Percentiles rank a stretch among this genome's conserved stretches.
Evolutionary conservation across 2,113 vertebrate species (phyloP).

Genomic region (Pandion haliaetus): DNA sequence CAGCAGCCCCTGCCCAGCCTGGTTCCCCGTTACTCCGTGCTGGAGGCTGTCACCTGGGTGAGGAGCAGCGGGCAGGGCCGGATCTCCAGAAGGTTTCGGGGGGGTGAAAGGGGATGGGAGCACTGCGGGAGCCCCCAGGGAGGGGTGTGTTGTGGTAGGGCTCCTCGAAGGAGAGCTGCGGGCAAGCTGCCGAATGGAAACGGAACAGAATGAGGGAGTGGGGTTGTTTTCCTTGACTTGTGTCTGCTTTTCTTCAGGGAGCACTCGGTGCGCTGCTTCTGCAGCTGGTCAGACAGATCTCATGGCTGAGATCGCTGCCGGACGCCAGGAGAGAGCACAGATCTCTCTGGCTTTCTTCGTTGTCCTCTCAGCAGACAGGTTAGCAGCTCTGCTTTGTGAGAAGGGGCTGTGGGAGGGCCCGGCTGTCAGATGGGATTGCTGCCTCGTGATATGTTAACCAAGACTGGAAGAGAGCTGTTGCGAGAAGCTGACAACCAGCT

Average conservation of each 20-base stretch:
- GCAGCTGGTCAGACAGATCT: slow-evolving; percentile 37
- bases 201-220: background rate
- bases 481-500: background rate
- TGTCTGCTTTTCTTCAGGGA: background rate
- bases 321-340: background rate
- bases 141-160: too few relatives aligned
- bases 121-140: background rate
- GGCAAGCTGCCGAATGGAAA: fast-evolving
- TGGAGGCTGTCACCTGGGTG: slow-evolving; percentile 59
- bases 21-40: slow-evolving; percentile 13
- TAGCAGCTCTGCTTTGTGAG: background rate
- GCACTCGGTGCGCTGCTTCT: slow-evolving; percentile 22
- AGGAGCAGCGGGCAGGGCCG: background rate
- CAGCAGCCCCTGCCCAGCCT: background rate
- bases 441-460: fast-evolving
- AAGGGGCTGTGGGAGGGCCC: background rate
- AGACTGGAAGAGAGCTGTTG: background rate
- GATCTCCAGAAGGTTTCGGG: background rate
- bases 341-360: background rate
- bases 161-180: background rate
- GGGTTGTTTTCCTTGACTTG: background rate
- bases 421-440: background rate
- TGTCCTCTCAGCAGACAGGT: background rate
- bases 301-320: background rate
- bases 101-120: background rate